phyloP scores from a whole-genome alignment of 53 echinoderm and acorn worm genomes.

The Actinopyga echinites region DNA sequence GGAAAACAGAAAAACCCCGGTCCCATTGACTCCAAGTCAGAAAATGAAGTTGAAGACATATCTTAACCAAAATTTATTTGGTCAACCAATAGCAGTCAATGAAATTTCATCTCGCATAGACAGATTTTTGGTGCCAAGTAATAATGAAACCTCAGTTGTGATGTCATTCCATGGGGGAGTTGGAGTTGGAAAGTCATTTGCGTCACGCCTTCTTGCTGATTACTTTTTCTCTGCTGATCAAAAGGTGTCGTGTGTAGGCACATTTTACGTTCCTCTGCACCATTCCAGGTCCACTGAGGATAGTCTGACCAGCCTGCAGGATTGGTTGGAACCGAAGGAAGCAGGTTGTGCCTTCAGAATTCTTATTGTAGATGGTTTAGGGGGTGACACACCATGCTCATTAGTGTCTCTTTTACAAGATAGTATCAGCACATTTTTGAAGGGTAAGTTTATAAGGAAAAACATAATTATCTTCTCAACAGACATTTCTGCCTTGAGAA shows the following conservation, averaged over 20 bases:
- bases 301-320: neutral
- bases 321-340: slow-evolving; percentile 10
- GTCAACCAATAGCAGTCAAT: slow-evolving; percentile 63
- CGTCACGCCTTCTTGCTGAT: slow-evolving; percentile 55
- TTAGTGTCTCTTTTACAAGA: slow-evolving; percentile 21
- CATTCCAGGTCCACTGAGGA: neutral
- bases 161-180: slow-evolving; percentile 88
- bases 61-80: slow-evolving; percentile 55
- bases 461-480: slow-evolving; percentile 17
- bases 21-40: neutral
- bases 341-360: slow-evolving; percentile 40
- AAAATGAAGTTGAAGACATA: slow-evolving; percentile 24
- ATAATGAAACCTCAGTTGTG: slow-evolving; percentile 16
- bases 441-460: neutral
- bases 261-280: slow-evolving; percentile 11
- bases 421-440: neutral
- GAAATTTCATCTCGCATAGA: slow-evolving; percentile 45
- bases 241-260: neutral
- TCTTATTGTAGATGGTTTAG: slow-evolving; percentile 68
- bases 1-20: slow-evolving; percentile 30
- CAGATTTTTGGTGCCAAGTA: slow-evolving; percentile 8
- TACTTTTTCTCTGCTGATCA: neutral
- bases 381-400: slow-evolving; percentile 53
- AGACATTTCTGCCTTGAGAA: slow-evolving; percentile 8
- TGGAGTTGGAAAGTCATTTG: slow-evolving; percentile 84